Evolutionary conservation across 2,113 vertebrate species (phyloP).

Genomic region (Porphyrio hochstetteri): DNA sequence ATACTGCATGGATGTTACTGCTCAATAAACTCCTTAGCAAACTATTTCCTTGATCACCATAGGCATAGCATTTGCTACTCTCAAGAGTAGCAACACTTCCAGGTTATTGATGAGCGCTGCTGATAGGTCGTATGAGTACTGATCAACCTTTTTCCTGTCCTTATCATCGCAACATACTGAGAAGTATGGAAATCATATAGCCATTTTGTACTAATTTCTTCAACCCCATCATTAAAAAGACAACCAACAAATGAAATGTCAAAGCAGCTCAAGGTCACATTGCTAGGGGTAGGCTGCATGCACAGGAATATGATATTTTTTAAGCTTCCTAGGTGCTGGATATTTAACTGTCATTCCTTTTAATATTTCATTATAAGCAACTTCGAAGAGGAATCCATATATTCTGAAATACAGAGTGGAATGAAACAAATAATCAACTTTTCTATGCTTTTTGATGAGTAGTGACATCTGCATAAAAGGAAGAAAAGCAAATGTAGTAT

Average conservation of each 20-base stretch:
- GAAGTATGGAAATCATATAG: neutral
- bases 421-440: neutral
- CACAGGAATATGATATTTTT: neutral
- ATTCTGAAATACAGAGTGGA: neutral
- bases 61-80: neutral
- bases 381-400: neutral
- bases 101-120: neutral
- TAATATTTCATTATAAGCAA: neutral
- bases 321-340: neutral
- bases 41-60: neutral
- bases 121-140: neutral
- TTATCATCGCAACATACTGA: neutral
- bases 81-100: neutral
- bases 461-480: neutral
- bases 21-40: neutral
- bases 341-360: neutral
- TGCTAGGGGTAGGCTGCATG: neutral
- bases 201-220: neutral
- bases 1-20: neutral
- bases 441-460: neutral
- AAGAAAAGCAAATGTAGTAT: neutral
- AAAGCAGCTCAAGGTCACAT: neutral
- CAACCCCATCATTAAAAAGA: neutral
- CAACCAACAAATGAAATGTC: neutral
- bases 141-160: neutral